Evolutionary conservation across 2,888 invertebrate species (phyloP), one percentile per base, ranked within the genome.

Genomic region (Diabrotica balteata): DNA sequence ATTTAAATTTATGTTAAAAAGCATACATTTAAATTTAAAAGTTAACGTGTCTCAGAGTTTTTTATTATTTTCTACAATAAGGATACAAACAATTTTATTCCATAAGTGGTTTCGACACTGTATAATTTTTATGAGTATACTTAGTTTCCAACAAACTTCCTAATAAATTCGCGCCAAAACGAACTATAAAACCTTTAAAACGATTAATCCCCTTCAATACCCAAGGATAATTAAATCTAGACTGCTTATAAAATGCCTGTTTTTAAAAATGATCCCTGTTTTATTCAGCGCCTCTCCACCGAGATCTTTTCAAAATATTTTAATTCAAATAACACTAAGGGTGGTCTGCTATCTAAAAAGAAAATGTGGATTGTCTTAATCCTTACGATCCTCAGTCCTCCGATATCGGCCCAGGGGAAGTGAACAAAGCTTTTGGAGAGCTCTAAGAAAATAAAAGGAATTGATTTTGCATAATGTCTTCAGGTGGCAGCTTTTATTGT

Each of bases 381-480:
- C 81, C 82, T 79, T 78, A 80, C 80, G 81, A 81, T 82, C 80
- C 80, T 57, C 73, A 74, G 76, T 74, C 76, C 75, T 78, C 75
- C 76, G 80, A 79, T 80, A 79, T 78, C 77, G 70, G 63, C 63
- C 52, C 78, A 74, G 77, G 78, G 80, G 77, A 76, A 77, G 76
- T 75, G 82, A 82, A 82, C 81, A 82, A 82, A 82, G 82, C 80
- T 73, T 66, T 68, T 61, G 60, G 68, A 66, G 59, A 77, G 69
- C 67, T 70, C 65, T 72, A 76, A 77, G 79, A 78, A 79, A 73
- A 80, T 79, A 82, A 82, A 79, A 81, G 80, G 84, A 84, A 85
- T 85, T 84, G 85, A 84, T 84, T 85, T 85, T 85, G 84, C 84
- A 85, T 85, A 85, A 85, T 84, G 85, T 84, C 83, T 83, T 81